These are phyloP conservation scores for Origma solitaria DNA, from an alignment of 2,113 vertebrate species.

Conservation along the genomic window DNA sequence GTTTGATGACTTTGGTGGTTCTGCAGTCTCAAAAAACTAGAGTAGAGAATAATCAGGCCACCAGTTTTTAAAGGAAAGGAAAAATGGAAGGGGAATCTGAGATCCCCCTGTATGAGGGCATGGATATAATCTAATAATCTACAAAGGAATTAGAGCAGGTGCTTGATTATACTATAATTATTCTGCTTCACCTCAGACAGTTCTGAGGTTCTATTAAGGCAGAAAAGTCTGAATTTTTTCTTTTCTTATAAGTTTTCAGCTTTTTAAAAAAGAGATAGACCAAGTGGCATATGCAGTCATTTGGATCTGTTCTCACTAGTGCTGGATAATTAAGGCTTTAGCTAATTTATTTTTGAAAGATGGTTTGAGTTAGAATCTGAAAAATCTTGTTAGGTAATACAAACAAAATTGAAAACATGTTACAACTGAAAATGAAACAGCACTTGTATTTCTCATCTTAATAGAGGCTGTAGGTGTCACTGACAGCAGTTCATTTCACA, in stretches of 20 bases:
- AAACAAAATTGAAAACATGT: background rate
- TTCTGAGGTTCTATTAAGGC: background rate
- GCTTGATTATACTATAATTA: background rate
- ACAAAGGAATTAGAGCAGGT: background rate
- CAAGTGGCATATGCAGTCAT: background rate
- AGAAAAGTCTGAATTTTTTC: background rate
- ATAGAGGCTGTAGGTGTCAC: background rate
- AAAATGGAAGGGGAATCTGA: background rate
- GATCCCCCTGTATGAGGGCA: background rate
- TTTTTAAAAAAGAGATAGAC: background rate
- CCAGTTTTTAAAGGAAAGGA: background rate
- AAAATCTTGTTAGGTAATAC: background rate
- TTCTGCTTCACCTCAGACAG: background rate
- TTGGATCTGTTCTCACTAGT: slow-evolving; percentile 5
- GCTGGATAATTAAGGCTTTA: background rate
- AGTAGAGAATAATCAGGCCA: background rate
- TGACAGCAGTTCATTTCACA: background rate
- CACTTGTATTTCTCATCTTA: background rate
- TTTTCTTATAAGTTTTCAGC: background rate
- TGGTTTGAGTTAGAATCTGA: background rate
- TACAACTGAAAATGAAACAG: background rate
- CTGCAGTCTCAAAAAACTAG: background rate
- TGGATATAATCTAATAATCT: background rate
- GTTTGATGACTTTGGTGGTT: background rate
- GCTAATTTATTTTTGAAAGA: slow-evolving; percentile 25